These are phyloP conservation scores for Sicus ferrugineus DNA, from an alignment of 2,888 invertebrate species.

Conservation along the genomic window DNA sequence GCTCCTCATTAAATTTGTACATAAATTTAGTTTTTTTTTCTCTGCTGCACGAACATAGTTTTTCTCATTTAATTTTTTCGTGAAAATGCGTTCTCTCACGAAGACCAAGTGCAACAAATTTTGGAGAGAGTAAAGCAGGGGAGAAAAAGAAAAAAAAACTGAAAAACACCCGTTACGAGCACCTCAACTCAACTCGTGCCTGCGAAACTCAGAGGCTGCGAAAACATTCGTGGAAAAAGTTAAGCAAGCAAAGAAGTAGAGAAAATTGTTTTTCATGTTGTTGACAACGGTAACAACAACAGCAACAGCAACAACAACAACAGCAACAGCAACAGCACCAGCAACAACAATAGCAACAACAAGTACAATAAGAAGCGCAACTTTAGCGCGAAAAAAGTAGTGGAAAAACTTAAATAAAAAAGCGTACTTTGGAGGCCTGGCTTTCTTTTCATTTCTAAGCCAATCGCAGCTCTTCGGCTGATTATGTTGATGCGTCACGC, in stretches of 20 bases:
- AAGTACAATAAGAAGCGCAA: not conserved
- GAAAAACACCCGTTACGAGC: not conserved
- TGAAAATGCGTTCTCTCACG: not conserved
- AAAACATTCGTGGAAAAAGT: constrained; percentile 11
- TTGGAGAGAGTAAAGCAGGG: not conserved
- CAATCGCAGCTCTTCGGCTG: constrained; percentile 35
- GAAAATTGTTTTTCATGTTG: constrained; percentile 7
- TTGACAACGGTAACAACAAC: not conserved
- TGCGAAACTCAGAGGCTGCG: not conserved
- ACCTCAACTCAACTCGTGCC: not conserved
- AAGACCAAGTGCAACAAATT: not conserved
- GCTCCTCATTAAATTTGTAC: not conserved
- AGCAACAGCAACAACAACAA: not conserved
- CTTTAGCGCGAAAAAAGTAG: not conserved
- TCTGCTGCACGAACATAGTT: not conserved
- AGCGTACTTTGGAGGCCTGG: constrained; percentile 32
- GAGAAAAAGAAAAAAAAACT: not conserved
- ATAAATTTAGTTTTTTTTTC: not conserved
- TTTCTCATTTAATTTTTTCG: not conserved
- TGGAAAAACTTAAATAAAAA: not conserved
- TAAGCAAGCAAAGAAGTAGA: constrained; percentile 9
- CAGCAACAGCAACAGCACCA: not conserved
- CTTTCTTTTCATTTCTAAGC: constrained; percentile 35
- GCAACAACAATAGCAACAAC: constrained; percentile 1
- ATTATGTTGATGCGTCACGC: constrained; percentile 30